Evolutionary conservation across 1,140 invertebrate genomes (phyloP).

Genomic region (Rhopalosiphum padi): DNA sequence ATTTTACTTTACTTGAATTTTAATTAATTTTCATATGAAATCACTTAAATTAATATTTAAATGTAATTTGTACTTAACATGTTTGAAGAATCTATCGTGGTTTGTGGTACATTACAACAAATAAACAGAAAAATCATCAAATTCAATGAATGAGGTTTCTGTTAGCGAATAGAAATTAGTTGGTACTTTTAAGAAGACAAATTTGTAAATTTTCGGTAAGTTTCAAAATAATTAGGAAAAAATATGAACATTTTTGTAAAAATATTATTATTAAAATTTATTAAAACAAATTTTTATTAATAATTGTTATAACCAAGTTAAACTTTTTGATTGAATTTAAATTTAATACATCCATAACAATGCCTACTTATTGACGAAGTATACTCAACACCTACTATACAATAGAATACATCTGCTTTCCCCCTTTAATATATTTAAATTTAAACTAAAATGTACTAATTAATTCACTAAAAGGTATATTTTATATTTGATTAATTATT

Average conservation of each 20-base stretch:
- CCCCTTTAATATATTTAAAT: background rate
- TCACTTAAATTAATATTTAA: background rate
- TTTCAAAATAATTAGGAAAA: background rate
- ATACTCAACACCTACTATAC: background rate
- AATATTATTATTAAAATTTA: background rate
- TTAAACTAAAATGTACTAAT: background rate
- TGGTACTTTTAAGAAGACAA: background rate
- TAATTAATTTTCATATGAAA: no score
- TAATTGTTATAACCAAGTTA: background rate
- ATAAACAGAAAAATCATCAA: background rate
- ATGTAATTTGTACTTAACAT: background rate
- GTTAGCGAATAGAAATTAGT: accelerated
- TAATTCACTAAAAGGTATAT: slow-evolving; percentile 12
- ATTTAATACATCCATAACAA: background rate
- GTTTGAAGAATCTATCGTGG: background rate
- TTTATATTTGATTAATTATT: background rate
- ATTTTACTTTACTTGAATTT: background rate
- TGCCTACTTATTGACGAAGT: background rate
- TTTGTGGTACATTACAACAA: background rate
- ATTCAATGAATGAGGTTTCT: no score
- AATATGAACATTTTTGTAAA: background rate
- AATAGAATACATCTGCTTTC: no score
- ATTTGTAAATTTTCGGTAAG: no score
- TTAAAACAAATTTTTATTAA: background rate
- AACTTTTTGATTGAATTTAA: background rate